Conservation (phyloP, 2,888 invertebrate species). For the Griposia aprilina region DNA sequence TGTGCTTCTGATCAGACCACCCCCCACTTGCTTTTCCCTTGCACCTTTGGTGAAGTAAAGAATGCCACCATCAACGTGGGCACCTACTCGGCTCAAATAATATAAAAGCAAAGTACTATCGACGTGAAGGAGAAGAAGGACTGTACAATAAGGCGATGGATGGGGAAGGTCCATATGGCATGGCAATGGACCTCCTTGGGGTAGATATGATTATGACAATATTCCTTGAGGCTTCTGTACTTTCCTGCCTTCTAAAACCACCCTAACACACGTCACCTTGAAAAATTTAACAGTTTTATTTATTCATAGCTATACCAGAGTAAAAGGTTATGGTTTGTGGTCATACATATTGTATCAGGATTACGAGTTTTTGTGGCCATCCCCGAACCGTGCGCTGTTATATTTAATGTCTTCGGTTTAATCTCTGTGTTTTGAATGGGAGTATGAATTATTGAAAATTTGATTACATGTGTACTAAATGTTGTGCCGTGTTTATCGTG, state of each 20-base stretch:
- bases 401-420: constrained; percentile 51
- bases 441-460: constrained; percentile 24
- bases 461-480: constrained; percentile 9
- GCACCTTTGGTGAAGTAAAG: neutral
- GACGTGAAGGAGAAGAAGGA: neutral
- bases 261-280: constrained; percentile 37
- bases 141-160: neutral
- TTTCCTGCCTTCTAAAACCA: constrained; percentile 5
- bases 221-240: neutral
- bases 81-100: neutral
- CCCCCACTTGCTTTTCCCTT: neutral
- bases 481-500: neutral
- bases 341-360: constrained; percentile 67
- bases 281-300: constrained; percentile 67
- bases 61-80: neutral
- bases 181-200: too few relatives aligned
- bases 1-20: neutral
- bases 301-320: constrained; percentile 64
- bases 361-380: constrained; percentile 60
- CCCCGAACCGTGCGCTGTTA: constrained; percentile 29
- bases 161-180: neutral
- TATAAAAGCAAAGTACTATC: neutral
- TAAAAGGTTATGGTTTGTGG: constrained; percentile 68
- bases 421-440: constrained; percentile 28
- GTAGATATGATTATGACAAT: neutral